A percentile compares a stretch with the other conserved stretches of the same genome.
Evolutionary conservation across 2,113 vertebrate genomes (phyloP).

Genomic region (Anser cygnoides): DNA sequence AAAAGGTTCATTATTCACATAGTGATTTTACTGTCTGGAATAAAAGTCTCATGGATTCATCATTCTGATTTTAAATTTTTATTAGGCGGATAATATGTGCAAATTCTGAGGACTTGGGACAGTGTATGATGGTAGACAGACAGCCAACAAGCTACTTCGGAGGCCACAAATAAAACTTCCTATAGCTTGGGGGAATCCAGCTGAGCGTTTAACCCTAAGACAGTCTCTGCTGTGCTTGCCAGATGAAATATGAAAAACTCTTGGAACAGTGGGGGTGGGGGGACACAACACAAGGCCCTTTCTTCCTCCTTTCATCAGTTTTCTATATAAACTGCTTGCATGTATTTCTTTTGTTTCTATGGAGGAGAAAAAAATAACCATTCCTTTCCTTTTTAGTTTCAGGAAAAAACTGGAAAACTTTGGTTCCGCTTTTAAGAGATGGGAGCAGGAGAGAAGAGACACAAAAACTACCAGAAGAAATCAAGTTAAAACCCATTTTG

Average conservation of each 20-base stretch:
- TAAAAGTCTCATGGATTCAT: neutral
- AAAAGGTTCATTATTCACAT: neutral
- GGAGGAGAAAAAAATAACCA: neutral
- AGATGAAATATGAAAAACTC: neutral
- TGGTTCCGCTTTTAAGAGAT: slow-evolving; percentile 80
- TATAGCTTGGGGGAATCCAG: neutral
- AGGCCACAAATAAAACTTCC: neutral
- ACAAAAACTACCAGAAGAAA: slow-evolving; percentile 64
- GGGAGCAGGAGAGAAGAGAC: slow-evolving; percentile 74
- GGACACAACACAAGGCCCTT: neutral
- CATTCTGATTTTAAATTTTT: neutral
- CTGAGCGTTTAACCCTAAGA: neutral
- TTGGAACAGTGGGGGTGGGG: neutral
- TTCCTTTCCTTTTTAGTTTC: slow-evolving; percentile 63
- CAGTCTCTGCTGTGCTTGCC: neutral
- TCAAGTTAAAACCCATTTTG: slow-evolving; percentile 70
- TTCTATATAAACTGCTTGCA: neutral
- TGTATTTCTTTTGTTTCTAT: neutral
- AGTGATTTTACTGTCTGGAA: neutral
- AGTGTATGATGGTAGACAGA: neutral
- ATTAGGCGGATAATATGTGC: neutral
- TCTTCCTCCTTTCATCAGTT: neutral
- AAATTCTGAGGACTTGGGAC: neutral
- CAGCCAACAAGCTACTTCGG: neutral
- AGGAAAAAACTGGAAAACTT: slow-evolving; percentile 81